Evolutionary conservation across 53 echinoderm and acorn worm species (phyloP).

Genomic region (Astropecten irregularis): DNA sequence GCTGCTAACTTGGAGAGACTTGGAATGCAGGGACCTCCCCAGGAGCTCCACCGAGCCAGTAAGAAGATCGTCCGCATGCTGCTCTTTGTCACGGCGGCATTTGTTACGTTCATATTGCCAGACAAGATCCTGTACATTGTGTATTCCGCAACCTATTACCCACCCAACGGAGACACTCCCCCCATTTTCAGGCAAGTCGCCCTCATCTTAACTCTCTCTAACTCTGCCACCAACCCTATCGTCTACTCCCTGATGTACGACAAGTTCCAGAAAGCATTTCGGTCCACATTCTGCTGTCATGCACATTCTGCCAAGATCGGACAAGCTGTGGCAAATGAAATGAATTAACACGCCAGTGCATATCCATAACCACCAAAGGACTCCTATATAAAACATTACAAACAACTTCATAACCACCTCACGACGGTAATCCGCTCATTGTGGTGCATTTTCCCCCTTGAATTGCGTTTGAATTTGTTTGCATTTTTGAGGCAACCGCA

Average conservation of each 20-base stretch:
- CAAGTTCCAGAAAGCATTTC: neutral
- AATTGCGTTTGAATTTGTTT: too few species aligned
- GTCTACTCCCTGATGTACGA: neutral
- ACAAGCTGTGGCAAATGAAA: too few species aligned
- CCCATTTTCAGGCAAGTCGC: neutral
- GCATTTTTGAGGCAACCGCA: too few species aligned
- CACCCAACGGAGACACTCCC: neutral
- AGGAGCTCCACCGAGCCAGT: neutral
- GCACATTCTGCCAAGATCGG: too few species aligned
- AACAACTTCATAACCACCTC: too few species aligned
- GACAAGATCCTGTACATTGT: neutral
- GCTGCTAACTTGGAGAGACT: neutral
- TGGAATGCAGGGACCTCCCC: neutral
- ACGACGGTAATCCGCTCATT: too few species aligned
- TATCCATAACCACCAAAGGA: too few species aligned
- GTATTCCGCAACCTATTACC: neutral
- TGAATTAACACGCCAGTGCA: too few species aligned
- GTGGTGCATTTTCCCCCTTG: too few species aligned
- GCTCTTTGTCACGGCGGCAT: neutral
- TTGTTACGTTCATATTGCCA: neutral
- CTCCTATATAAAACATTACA: too few species aligned
- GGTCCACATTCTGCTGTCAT: neutral
- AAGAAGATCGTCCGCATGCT: neutral
- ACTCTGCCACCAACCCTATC: neutral
- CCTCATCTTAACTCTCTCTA: neutral